Evolutionary conservation across 2,797 vertebrate species (phyloP).

Genomic region (Falco berigora): DNA sequence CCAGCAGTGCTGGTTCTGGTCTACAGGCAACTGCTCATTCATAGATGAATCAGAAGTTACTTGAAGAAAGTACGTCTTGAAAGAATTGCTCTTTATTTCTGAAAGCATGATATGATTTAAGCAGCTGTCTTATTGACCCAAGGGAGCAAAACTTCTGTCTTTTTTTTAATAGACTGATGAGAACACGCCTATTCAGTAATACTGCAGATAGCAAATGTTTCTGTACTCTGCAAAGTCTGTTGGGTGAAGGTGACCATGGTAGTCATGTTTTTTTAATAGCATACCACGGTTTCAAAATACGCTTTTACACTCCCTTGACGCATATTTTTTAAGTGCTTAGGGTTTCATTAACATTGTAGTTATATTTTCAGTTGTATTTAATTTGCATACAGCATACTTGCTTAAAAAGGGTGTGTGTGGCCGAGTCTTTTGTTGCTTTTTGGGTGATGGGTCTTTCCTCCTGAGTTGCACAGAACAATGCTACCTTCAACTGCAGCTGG

Average conservation of each 20-base stretch:
- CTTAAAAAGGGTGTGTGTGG: background rate
- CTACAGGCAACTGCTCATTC: background rate
- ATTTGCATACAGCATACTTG: slow-evolving; percentile 8
- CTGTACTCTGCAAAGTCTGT: background rate
- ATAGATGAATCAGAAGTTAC: background rate
- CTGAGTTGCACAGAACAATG: background rate
- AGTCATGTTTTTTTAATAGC: slow-evolving; percentile 1
- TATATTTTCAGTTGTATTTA: background rate
- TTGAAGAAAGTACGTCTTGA: background rate
- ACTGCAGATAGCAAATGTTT: slow-evolving; percentile 7
- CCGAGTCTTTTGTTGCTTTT: background rate
- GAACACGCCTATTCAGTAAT: slow-evolving; percentile 4
- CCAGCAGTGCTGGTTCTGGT: background rate
- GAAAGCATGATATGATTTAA: background rate
- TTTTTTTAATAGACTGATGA: background rate
- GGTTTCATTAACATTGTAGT: slow-evolving; percentile 5
- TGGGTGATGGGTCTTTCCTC: background rate
- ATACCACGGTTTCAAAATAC: background rate
- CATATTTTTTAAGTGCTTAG: background rate
- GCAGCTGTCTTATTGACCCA: slow-evolving; percentile 13
- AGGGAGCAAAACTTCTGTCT: background rate
- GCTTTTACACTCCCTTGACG: background rate
- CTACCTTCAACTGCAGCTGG: background rate
- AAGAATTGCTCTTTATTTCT: background rate
- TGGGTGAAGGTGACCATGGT: background rate